These are phyloP conservation scores for Cynopterus sphinx DNA, from an alignment of 2,797 vertebrate genomes.

Conservation along the genomic window DNA sequence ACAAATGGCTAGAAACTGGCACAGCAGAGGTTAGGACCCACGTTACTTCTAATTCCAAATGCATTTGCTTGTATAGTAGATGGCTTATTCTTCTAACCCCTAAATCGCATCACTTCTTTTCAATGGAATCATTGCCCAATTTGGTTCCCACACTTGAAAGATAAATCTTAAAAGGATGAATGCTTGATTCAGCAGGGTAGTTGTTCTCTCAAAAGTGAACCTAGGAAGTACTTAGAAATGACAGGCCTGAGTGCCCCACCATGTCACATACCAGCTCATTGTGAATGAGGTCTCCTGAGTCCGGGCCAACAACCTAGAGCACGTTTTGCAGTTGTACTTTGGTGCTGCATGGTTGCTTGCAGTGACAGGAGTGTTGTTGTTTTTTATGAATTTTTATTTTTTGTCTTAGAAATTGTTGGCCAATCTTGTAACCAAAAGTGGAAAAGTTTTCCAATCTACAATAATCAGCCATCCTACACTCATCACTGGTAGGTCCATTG, in stretches of 20 bases:
- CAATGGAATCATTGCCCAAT: not conserved
- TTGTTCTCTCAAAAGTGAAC: not conserved
- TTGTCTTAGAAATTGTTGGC: constrained; percentile 26
- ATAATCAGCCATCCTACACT: not conserved
- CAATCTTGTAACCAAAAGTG: not conserved
- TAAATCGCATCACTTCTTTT: not conserved
- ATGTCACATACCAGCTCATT: not conserved
- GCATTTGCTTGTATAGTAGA: not conserved
- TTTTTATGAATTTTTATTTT: not conserved
- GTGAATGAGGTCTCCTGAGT: not conserved
- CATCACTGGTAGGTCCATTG: not conserved
- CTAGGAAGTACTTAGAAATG: not conserved
- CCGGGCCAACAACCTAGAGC: not conserved
- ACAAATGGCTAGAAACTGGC: not conserved
- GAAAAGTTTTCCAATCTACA: not conserved
- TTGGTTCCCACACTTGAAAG: not conserved
- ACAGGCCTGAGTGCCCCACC: not conserved
- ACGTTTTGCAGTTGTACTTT: not conserved
- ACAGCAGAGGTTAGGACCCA: not conserved
- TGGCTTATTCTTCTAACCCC: not conserved
- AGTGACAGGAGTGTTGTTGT: not conserved
- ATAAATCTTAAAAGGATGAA: not conserved
- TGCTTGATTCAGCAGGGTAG: not conserved
- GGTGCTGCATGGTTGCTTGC: not conserved
- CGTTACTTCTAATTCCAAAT: not conserved